A percentile compares a stretch with the other conserved stretches of the same genome.
phyloP scores from a whole-genome alignment of 2,888 invertebrate species.

The Parthenolecanium corni region DNA sequence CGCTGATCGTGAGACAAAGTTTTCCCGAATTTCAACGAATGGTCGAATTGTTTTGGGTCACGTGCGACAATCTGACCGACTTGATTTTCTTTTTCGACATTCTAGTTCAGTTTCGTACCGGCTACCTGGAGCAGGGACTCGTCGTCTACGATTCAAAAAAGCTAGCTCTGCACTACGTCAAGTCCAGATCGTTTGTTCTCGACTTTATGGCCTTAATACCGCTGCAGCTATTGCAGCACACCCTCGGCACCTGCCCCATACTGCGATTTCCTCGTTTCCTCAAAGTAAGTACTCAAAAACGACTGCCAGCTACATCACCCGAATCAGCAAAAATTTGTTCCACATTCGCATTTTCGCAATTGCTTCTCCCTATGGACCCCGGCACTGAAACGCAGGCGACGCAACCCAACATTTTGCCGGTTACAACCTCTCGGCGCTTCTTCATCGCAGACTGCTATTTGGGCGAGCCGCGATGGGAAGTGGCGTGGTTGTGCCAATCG shows the following conservation, averaged over 20 bases:
- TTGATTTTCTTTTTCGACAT: constrained; percentile 78
- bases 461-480: no score
- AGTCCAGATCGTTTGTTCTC: constrained; percentile 69
- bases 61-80: constrained; percentile 76
- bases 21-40: constrained; percentile 75
- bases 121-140: constrained; percentile 77
- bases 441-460: no score
- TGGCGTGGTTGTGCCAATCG: no score
- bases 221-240: constrained; percentile 73
- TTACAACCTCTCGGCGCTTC: no score
- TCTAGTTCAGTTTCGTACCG: constrained; percentile 82
- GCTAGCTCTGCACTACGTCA: constrained; percentile 75
- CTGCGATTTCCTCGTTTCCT: constrained; percentile 78
- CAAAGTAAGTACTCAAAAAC: constrained; percentile 47
- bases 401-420: no score
- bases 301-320: no score
- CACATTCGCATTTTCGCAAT: no score
- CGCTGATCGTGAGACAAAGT: constrained; percentile 85
- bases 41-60: constrained; percentile 63
- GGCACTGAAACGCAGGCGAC: no score
- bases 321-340: no score
- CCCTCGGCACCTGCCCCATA: constrained; percentile 71
- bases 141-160: constrained; percentile 81
- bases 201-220: constrained; percentile 75
- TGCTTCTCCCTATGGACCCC: no score